Evolutionary conservation across 2,797 vertebrate genomes (phyloP).

Genomic region (Gymnoscopelus braueri): DNA sequence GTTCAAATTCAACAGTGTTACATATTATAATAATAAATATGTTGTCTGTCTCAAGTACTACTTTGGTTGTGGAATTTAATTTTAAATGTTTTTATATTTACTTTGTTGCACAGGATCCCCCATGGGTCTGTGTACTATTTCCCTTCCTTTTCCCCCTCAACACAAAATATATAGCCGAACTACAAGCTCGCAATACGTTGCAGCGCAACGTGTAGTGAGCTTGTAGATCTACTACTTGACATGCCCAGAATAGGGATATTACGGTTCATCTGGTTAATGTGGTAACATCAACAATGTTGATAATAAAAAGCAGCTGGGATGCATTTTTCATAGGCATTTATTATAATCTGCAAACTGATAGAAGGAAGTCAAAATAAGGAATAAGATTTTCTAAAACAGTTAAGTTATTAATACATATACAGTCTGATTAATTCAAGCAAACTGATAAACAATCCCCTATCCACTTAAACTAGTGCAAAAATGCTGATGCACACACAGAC

Average conservation of each 20-base stretch:
- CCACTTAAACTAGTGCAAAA: slow-evolving; percentile 48
- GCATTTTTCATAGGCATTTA: slow-evolving; percentile 60
- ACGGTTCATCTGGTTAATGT: no score
- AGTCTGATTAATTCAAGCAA: slow-evolving; percentile 57
- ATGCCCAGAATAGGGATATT: neutral
- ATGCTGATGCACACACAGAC: neutral
- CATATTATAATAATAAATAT: slow-evolving; percentile 68
- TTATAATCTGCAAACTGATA: slow-evolving; percentile 61
- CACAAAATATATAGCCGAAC: no score
- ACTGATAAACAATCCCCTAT: slow-evolving; percentile 15
- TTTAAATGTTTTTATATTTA: slow-evolving; percentile 11
- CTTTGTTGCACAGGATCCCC: neutral
- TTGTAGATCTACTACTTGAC: neutral
- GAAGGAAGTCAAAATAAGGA: slow-evolving; percentile 57
- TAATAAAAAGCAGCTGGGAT: neutral
- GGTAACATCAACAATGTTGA: neutral
- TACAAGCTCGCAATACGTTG: no score
- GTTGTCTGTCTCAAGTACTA: slow-evolving; percentile 23
- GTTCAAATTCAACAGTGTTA: slow-evolving; percentile 55
- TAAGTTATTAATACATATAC: slow-evolving; percentile 62
- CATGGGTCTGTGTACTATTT: no score
- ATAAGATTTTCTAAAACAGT: slow-evolving; percentile 50
- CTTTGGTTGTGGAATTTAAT: neutral
- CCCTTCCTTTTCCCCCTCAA: no score
- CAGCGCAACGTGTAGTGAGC: neutral